These are phyloP conservation scores for Murina feae DNA, from an alignment of 2,113 vertebrate genomes.

Conservation along the genomic window DNA sequence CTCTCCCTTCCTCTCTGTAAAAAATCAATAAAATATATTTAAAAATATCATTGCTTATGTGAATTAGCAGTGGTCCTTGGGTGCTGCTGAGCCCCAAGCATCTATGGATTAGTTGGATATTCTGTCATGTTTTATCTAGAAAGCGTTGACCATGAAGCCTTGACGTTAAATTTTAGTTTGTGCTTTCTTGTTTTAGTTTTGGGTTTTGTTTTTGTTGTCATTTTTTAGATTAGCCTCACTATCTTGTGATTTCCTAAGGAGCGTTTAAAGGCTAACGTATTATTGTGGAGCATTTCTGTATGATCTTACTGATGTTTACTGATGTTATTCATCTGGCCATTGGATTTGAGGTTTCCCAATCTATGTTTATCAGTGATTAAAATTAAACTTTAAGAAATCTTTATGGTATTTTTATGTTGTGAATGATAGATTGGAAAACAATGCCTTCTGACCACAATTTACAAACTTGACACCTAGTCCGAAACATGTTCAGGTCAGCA, in stretches of 20 bases:
- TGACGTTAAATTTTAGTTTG: not conserved
- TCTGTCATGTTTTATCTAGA: not conserved
- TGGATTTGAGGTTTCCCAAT: not conserved
- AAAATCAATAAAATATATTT: no score
- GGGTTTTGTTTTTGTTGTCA: not conserved
- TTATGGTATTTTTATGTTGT: not conserved
- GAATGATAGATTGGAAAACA: constrained; percentile 1
- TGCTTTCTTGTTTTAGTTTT: not conserved
- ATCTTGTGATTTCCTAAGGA: not conserved
- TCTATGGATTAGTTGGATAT: not conserved
- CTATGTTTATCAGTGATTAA: not conserved
- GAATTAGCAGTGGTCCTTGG: constrained; percentile 37
- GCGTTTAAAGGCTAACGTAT: not conserved
- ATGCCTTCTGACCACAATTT: not conserved
- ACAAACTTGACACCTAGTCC: not conserved
- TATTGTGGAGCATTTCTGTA: not conserved
- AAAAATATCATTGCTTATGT: constrained; percentile 41
- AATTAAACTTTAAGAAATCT: constrained; percentile 13
- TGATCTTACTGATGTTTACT: not conserved
- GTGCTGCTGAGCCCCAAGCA: not conserved
- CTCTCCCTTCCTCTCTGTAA: no score
- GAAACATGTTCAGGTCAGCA: not conserved
- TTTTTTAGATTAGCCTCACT: not conserved
- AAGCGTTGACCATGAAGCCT: not conserved
- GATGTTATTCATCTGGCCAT: not conserved